Conservation (phyloP, 2,113 vertebrate genomes). For the Silurus asotus region DNA sequence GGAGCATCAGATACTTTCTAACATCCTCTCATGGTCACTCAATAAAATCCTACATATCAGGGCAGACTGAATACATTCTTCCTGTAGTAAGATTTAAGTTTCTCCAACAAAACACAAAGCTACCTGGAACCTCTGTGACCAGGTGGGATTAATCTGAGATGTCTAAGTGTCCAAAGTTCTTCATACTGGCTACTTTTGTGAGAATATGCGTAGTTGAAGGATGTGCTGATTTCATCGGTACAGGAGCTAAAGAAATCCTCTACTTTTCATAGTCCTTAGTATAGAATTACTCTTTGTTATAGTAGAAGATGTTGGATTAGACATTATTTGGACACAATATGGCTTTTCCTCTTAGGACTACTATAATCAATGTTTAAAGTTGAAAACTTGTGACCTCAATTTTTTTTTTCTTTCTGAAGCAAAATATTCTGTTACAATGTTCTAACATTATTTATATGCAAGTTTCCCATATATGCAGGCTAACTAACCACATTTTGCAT, state of each 20-base stretch:
- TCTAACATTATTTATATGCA: not conserved
- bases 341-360: not conserved
- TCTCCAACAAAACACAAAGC: conserved; percentile 5
- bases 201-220: not conserved
- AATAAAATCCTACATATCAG: not conserved
- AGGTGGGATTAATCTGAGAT: not conserved
- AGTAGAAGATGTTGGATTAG: not conserved
- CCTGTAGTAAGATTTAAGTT: conserved; percentile 1
- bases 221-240: not conserved
- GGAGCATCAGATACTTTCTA: not conserved
- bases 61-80: not conserved
- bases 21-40: not conserved
- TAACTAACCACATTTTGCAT: not conserved
- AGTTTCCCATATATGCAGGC: not conserved
- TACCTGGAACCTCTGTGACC: not conserved
- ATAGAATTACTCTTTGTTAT: conserved; percentile 7
- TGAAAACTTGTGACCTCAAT: not conserved
- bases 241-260: conserved; percentile 2
- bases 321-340: not conserved
- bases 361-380: not conserved
- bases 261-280: not conserved
- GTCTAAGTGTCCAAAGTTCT: not conserved
- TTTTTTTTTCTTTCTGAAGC: not conserved
- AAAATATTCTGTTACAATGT: not conserved
- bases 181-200: not conserved